Evolutionary conservation across 2,888 invertebrate species (phyloP).

Genomic region (Orthonevra nobilis): DNA sequence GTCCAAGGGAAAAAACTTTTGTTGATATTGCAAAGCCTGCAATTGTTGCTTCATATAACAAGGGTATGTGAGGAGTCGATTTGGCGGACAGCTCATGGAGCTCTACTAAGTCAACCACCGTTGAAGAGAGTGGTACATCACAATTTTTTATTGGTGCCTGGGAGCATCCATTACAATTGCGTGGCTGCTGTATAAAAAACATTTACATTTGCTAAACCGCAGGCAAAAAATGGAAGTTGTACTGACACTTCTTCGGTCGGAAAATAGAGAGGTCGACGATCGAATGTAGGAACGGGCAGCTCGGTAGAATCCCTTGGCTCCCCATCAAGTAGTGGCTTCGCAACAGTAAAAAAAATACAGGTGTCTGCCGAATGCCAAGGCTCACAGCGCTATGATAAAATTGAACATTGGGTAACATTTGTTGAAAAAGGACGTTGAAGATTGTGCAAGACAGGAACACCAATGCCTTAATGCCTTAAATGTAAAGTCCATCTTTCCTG

Average conservation of each 20-base stretch:
- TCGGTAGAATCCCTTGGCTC: neutral
- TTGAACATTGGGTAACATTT: neutral
- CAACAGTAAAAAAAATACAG: neutral
- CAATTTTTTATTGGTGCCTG: conserved; percentile 11
- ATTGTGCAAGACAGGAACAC: conserved; percentile 1
- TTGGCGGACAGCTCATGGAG: conserved; percentile 1
- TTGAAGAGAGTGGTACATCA: neutral
- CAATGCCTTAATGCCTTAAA: conserved; percentile 1
- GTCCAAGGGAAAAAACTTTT: too few relatives aligned
- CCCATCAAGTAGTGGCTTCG: neutral
- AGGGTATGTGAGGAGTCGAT: conserved; percentile 1
- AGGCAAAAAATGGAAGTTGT: neutral
- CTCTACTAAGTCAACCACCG: neutral
- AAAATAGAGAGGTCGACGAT: too few relatives aligned
- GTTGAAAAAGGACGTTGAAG: neutral
- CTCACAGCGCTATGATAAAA: neutral
- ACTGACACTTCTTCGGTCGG: neutral
- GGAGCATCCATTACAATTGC: conserved; percentile 7
- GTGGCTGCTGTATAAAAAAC: conserved; percentile 13
- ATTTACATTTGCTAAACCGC: neutral
- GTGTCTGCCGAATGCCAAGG: neutral
- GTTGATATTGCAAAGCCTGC: too few relatives aligned
- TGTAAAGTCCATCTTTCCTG: neutral
- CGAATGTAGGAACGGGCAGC: conserved; percentile 4
- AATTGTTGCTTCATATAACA: conserved; percentile 10